Evolutionary conservation across 2,888 invertebrate genomes (phyloP).

Genomic region (Caenorhabditis parvicauda): DNA sequence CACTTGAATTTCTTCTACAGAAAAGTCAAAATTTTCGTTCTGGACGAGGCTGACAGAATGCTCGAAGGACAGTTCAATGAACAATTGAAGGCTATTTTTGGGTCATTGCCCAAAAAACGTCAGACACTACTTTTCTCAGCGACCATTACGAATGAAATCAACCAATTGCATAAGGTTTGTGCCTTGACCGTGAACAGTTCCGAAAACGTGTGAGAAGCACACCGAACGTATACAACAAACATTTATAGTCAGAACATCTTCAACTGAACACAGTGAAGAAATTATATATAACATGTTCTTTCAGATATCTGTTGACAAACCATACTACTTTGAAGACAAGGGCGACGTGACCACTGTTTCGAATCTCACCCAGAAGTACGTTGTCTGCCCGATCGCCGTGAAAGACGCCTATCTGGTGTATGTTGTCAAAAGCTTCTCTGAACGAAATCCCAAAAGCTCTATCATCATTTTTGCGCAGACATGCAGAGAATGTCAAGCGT

Average conservation of each 20-base stretch:
- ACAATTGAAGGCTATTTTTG: slow-evolving; percentile 76
- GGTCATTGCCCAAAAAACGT: slow-evolving; percentile 65
- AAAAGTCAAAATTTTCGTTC: slow-evolving; percentile 80
- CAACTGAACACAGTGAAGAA: background rate
- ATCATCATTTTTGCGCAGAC: slow-evolving; percentile 92
- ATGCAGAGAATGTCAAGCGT: slow-evolving; percentile 68
- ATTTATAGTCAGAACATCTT: too few species aligned
- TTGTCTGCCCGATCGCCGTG: slow-evolving; percentile 84
- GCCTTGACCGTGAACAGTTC: too few species aligned
- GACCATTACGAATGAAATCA: slow-evolving; percentile 82
- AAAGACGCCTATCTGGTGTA: slow-evolving; percentile 66
- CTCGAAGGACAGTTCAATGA: slow-evolving; percentile 66
- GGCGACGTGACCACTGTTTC: slow-evolving; percentile 67
- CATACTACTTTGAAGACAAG: slow-evolving; percentile 70
- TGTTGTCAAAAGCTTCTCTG: slow-evolving; percentile 72
- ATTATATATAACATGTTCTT: too few species aligned
- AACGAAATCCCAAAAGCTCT: slow-evolving; percentile 75
- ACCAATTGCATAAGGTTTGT: slow-evolving; percentile 72
- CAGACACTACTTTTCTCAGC: slow-evolving; percentile 71
- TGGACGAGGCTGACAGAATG: slow-evolving; percentile 93
- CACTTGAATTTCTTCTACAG: slow-evolving; percentile 68
- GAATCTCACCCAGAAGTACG: slow-evolving; percentile 82
- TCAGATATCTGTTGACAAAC: slow-evolving; percentile 60
- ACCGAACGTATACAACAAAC: too few species aligned
- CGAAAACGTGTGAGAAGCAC: too few species aligned